These are phyloP conservation scores for Chaetorhynchus papuensis DNA, from an alignment of 2,113 vertebrate genomes.

Conservation along the genomic window DNA sequence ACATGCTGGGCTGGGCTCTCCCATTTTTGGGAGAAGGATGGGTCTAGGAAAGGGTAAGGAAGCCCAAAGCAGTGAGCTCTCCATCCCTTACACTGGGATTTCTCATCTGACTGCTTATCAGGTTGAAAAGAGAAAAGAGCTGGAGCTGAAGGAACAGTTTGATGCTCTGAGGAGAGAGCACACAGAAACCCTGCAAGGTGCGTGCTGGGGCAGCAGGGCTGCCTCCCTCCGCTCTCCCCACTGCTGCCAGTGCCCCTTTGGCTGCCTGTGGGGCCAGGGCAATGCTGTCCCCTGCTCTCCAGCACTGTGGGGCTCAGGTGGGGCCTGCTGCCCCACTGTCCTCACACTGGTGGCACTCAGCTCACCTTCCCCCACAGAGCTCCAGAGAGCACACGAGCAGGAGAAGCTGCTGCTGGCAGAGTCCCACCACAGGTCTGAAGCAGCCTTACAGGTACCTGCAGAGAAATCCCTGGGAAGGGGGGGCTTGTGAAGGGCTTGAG, in stretches of 20 bases:
- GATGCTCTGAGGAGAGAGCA: conserved; percentile 63
- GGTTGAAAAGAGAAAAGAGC: conserved; percentile 75
- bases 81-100: not conserved
- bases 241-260: fast-evolving
- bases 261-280: not conserved
- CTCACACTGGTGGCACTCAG: fast-evolving
- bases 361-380: conserved; percentile 61
- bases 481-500: not conserved
- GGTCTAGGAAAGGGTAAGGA: not conserved
- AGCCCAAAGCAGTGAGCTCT: not conserved
- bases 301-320: not conserved
- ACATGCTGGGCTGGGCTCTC: not conserved
- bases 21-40: fast-evolving
- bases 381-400: conserved; percentile 60
- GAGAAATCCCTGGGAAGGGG: not conserved
- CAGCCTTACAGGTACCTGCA: conserved; percentile 59
- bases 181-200: conserved; percentile 72
- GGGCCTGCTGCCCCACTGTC: not conserved
- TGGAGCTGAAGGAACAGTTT: conserved; percentile 68
- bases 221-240: not conserved
- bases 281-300: not conserved
- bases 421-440: conserved; percentile 67
- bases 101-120: conserved; percentile 24
- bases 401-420: conserved; percentile 74
- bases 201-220: not conserved